These are phyloP conservation scores for Stercorarius parasiticus DNA, from an alignment of 2,113 vertebrate genomes.

Conservation along the genomic window DNA sequence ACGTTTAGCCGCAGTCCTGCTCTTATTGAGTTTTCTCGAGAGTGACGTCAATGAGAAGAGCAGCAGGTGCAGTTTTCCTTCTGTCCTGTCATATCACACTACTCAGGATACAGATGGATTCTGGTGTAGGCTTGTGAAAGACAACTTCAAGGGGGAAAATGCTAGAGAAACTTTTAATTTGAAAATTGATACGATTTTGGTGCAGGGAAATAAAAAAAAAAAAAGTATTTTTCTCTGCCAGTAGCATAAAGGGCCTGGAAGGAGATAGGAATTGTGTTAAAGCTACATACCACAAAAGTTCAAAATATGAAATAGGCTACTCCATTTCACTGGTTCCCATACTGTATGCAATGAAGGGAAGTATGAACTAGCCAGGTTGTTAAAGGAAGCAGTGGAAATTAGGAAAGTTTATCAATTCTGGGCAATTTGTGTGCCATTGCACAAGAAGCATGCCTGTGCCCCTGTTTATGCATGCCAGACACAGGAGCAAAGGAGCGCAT, in stretches of 20 bases:
- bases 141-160: background rate
- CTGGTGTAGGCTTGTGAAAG: background rate
- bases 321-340: background rate
- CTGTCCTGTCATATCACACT: background rate
- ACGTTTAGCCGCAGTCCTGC: background rate
- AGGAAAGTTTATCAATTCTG: background rate
- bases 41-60: background rate
- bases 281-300: background rate
- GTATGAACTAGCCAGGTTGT: background rate
- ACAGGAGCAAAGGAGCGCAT: accelerated
- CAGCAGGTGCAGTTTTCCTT: background rate
- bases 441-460: accelerated
- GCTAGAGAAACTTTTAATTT: background rate
- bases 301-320: background rate
- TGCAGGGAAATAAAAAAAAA: background rate
- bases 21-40: background rate
- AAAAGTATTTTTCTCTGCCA: background rate
- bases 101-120: background rate
- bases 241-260: background rate
- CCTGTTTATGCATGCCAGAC: background rate
- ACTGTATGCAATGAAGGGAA: background rate
- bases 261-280: background rate
- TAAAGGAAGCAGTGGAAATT: background rate
- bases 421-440: background rate
- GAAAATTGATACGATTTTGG: background rate